Evolutionary conservation across 2,888 invertebrate species (phyloP), one percentile per base, ranked within the genome.

Genomic region (Hirtodrosophila duncani): DNA sequence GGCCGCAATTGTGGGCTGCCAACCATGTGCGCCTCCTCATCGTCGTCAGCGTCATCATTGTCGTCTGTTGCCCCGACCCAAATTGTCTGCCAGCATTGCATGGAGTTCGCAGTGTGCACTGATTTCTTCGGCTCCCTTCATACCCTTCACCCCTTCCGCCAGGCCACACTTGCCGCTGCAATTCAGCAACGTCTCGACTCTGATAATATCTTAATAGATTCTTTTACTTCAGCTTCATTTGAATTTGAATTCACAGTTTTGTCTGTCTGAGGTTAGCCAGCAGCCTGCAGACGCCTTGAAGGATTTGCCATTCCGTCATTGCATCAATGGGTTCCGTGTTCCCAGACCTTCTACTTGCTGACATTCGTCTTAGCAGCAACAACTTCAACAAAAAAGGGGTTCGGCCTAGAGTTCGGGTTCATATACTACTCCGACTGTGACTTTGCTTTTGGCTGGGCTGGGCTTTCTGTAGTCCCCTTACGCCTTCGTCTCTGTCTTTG

Each of bases 171-270:
- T 39, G 38, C 46, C 34, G 30, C 42, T 31, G 23, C 36, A 30
- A 9, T 30, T 9, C 34, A 23, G 34, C 36, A 65, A 49, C 44
- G 42, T 52, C 42, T 24, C 60, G 36, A 53, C 62, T 42, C 65
- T 72, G 70, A 81, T 81, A 78, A 75, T 67, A 78, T 75, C 75
- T 75, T 75, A 75, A 75, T 81, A 75, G 75, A 75, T 75, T 81
- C 75, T 67, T 74, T 78, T 62, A 72, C 77, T 55, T 46, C 38
- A 30, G 48, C 55, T 34, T 72, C 70, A 79, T 79, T 74, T 74
- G 72, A 77, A 80, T 75, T 58, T 67, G 70, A 70, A 69, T 74
- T 59, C 59, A 66, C 48, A 46, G 49, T 11, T 27, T 13, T 29
- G 29, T 14, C 37, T 66, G 63, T 38, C 44, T 45, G 42, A 18